These are phyloP conservation scores for Leucosticte australis DNA, from an alignment of 2,113 vertebrate species.

Conservation along the genomic window DNA sequence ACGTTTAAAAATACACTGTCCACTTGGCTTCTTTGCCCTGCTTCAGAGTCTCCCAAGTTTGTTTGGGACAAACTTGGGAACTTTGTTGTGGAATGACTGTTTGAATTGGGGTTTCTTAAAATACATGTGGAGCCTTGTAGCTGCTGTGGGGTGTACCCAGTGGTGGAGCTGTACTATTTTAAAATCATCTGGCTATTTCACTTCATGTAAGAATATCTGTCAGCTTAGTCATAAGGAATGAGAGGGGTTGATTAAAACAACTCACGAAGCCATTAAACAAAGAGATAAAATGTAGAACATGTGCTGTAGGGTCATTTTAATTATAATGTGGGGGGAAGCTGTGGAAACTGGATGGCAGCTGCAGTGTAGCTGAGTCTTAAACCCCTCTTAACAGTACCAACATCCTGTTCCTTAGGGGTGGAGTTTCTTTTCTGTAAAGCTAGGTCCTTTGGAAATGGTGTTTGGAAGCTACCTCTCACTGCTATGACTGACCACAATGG, in stretches of 20 bases:
- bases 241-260: slow-evolving; percentile 56
- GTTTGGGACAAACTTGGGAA: slow-evolving; percentile 30
- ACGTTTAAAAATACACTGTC: slow-evolving; percentile 62
- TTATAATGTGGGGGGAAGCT: neutral
- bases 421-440: neutral
- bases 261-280: neutral
- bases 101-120: slow-evolving; percentile 64
- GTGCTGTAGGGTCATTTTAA: slow-evolving; percentile 19
- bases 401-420: neutral
- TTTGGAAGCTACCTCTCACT: slow-evolving; percentile 26
- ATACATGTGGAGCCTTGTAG: slow-evolving; percentile 51
- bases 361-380: slow-evolving; percentile 9
- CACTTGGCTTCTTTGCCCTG: slow-evolving; percentile 39
- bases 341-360: slow-evolving; percentile 18
- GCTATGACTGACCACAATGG: neutral
- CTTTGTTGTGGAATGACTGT: slow-evolving; percentile 53
- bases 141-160: slow-evolving; percentile 20
- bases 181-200: slow-evolving; percentile 47
- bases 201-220: slow-evolving; percentile 49
- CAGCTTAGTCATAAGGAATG: slow-evolving; percentile 33
- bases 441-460: slow-evolving; percentile 9
- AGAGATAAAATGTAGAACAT: slow-evolving; percentile 61
- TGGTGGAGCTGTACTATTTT: slow-evolving; percentile 42
- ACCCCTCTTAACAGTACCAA: neutral
- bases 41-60: slow-evolving; percentile 29